Base-by-base conservation (phyloP, 2,797 vertebrate genomes). In the Astyanax mexicanus region DNA sequence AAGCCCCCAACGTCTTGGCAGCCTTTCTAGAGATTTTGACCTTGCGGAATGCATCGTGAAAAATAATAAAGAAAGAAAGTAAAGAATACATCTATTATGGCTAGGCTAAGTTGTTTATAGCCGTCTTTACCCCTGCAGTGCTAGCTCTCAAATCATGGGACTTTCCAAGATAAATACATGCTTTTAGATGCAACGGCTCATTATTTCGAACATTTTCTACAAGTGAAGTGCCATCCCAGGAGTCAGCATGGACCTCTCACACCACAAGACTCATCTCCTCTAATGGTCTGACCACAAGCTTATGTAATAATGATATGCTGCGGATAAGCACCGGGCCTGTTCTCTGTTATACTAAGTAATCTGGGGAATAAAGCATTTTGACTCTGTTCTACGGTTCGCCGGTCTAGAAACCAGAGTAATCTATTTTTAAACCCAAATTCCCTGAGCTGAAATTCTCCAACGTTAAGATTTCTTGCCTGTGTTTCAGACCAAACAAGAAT, bases 261-360 rank as follows among this genome's bases (percentile, higher is more conserved):
- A 68, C 80, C 80, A 71, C 80, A 79, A 71, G 15, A 64, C 32
- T 75, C 69, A 6, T 68, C 65, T 71, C 55, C 23, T 76, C 76
- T 74, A 77, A 80, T 51, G 68, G 72, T 42, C 32, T 54, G 67
- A 79, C 78, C 78, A 35, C 74, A 61, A 17, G 37, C 23, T 79
- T 78, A 82, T 82, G 78, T 70, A 80, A 80, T 84, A 82, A 84
- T 73, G 65, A 76, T 82, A 74, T 62, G 35, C 67, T 77, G 60
- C 62, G 55, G 29, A 68, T 72, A 66, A 66, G 71, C 70, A 57
- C 23, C 1, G 47, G 64, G 42, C 65, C 69, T 74, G 47, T 47
- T 73, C 40, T 80, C 61, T 74, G 65, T 70, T 80, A 75, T 68
- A 78, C 70, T 75, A 64, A 80, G 74, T 74, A 71, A 74, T 74